Evolutionary conservation across 2,797 vertebrate species (phyloP).

Genomic region (Sus cebifrons): DNA sequence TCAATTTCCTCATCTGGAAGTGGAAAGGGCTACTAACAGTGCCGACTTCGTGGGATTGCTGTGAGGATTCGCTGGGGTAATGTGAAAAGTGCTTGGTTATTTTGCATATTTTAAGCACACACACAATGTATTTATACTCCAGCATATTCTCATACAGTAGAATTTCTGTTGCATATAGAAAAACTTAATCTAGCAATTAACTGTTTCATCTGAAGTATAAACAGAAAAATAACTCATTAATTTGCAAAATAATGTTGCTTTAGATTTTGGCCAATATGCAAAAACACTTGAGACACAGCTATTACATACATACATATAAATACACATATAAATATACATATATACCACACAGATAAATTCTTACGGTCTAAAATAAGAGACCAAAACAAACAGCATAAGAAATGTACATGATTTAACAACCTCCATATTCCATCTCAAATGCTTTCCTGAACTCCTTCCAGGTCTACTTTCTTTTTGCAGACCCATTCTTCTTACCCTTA

Average conservation of each 20-base stretch:
- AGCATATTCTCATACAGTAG: conserved; percentile 55
- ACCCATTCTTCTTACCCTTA: conserved; percentile 59
- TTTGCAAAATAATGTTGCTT: conserved; percentile 60
- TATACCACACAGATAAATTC: background rate
- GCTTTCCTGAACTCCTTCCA: conserved; percentile 25
- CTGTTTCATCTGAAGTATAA: background rate
- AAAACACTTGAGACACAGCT: background rate
- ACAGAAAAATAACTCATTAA: conserved; percentile 45
- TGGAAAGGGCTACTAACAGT: background rate
- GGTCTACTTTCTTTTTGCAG: background rate
- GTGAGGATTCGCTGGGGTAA: background rate
- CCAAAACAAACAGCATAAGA: background rate
- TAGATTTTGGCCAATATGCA: conserved; percentile 15
- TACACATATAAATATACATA: background rate
- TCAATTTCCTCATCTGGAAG: conserved; percentile 10
- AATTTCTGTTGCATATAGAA: conserved; percentile 46
- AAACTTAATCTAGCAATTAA: conserved; percentile 48
- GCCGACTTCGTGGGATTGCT: background rate
- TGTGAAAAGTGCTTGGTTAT: background rate
- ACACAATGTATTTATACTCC: conserved; percentile 3
- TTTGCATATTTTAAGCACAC: conserved; percentile 56
- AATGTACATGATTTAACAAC: background rate
- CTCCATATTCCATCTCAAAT: background rate
- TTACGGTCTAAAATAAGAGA: conserved; percentile 53
- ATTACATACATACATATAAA: background rate